Conservation (phyloP, 2,888 invertebrate genomes). For the Latrodectus hesperus region DNA sequence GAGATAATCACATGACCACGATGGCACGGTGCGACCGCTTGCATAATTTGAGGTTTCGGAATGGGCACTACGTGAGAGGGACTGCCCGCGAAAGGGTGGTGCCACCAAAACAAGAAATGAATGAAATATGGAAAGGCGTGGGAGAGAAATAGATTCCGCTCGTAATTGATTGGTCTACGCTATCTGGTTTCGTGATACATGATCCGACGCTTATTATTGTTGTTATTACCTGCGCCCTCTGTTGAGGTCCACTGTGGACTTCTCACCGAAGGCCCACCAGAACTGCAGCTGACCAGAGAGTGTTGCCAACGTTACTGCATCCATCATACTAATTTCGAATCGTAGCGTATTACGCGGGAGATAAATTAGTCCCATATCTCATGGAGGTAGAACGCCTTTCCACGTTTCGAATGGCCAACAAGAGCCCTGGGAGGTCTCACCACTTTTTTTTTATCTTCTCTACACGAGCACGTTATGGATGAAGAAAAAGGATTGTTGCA, state of each 20-base stretch:
- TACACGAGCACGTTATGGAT: not conserved
- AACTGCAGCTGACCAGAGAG: not conserved
- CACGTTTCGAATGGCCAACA: not conserved
- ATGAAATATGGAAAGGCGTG: constrained; percentile 26
- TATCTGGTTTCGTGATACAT: constrained; percentile 36
- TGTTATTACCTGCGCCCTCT: constrained; percentile 3
- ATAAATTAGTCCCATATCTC: constrained; percentile 17
- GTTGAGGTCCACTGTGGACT: not conserved
- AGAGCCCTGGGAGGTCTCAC: constrained; percentile 30
- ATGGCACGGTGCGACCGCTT: not conserved
- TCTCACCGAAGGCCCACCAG: not conserved
- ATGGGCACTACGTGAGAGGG: not conserved
- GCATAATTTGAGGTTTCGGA: not conserved
- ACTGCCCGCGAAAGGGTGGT: not conserved
- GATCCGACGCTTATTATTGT: constrained; percentile 30
- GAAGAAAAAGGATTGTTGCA: constrained; percentile 27
- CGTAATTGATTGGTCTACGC: constrained; percentile 37
- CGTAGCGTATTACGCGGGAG: constrained; percentile 28
- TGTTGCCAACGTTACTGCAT: not conserved
- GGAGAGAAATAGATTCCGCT: constrained; percentile 26
- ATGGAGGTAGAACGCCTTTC: not conserved
- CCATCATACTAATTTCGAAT: constrained; percentile 27
- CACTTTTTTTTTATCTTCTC: not conserved
- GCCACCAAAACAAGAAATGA: not conserved
- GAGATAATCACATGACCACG: not conserved